Conservation (phyloP, 2,113 vertebrate species). For the Pelmatolapia mariae region DNA sequence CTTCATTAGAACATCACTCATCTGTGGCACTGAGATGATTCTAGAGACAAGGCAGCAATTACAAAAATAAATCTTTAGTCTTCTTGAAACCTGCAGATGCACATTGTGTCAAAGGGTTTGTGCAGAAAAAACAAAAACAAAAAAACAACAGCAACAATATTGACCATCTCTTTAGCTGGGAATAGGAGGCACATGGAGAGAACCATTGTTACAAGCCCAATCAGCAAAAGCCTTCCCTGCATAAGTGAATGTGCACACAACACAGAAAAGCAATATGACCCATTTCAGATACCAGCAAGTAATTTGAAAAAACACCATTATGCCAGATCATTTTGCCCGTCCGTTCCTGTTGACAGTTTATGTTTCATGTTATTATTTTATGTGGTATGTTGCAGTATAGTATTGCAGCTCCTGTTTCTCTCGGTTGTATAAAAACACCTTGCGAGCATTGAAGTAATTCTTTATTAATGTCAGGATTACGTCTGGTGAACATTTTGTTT, state of each 20-base stretch:
- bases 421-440: not conserved
- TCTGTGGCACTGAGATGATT: not conserved
- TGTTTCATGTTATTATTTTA: not conserved
- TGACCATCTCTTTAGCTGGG: not conserved
- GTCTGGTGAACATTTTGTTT: not conserved
- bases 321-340: not conserved
- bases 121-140: not conserved
- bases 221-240: slow-evolving; percentile 16
- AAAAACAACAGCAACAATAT: not conserved
- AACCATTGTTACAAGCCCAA: not conserved
- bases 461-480: not conserved
- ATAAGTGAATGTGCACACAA: not conserved
- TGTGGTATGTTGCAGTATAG: not conserved
- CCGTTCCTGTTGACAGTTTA: not conserved
- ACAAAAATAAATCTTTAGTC: not conserved
- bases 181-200: not conserved
- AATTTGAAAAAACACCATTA: not conserved
- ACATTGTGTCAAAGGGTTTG: not conserved
- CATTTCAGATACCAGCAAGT: not conserved
- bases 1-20: not conserved
- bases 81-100: not conserved
- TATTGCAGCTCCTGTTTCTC: not conserved
- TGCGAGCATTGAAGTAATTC: not conserved
- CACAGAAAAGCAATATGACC: not conserved
- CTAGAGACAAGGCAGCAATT: not conserved